Base-by-base conservation (phyloP, 2,113 vertebrate species). In the Gambusia affinis region DNA sequence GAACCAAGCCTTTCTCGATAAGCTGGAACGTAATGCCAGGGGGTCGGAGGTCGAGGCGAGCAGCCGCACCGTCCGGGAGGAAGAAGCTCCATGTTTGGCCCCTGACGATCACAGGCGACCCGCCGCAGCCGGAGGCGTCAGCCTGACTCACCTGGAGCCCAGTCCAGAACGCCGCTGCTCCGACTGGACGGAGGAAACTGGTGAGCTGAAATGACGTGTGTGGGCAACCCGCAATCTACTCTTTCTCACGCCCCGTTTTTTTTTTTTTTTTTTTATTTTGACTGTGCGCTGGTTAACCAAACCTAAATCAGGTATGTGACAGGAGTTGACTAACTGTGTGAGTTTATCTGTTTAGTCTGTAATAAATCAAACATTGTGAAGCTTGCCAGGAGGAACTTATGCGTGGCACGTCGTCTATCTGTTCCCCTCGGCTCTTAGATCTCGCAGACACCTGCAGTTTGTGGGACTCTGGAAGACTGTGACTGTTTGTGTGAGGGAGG, bases 1-100 rank as follows among this genome's bases (percentile, higher is more conserved):
- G 88, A 97, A 96, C 92, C 85, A 90, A 29, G 94, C 88, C 78
- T 97, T 97, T 82, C 89, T 97, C 88, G 95, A 96, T 91, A 89
- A 71, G 66, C 91, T 96, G 1, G 89, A 95, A 83, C 89, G 85
- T 47, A 87, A 44, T 79, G 78, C 10, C 28, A 85, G 81, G 85
- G 15, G 10, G 4, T 51, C 14, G 0, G 73, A 82, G 82, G 73
- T 4, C 35, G 60, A 47, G 27, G 35, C 71, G 12, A 47, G 67
- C 31, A 30, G 12, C 30, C n/a, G 66, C 39, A 47, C 35, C 22
- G 12, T 8, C 11, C 4, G 2, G 63, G 69, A 74, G 64, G 60
- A 7, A 27, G 15, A 67, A 79, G 33, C 30, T 79, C 31, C 44
- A 12, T 2, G 1, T 65, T 12, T 6, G 15, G 42, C 51, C 7